phyloP scores from a whole-genome alignment of 2,113 vertebrate species.

The Paedocypris sp. region DNA sequence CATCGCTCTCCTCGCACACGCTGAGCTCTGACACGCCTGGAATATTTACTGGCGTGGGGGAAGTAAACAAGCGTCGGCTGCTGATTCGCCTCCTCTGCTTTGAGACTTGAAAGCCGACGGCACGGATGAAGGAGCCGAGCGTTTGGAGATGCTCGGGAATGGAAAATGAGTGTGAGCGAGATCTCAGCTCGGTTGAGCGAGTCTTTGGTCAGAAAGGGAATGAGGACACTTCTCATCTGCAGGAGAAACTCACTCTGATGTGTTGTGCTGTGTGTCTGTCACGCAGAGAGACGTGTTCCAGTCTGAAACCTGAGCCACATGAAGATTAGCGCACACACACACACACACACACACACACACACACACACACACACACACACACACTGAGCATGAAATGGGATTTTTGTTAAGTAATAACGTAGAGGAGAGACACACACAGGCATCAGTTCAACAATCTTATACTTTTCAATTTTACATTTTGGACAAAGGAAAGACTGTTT shows the following conservation, averaged over 20 bases:
- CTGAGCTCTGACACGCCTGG: slow-evolving; percentile 43
- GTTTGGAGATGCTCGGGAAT: not conserved
- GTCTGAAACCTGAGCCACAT: no score
- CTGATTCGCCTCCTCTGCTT: slow-evolving; percentile 44
- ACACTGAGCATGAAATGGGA: no score
- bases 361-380: no score
- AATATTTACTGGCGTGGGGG: slow-evolving; percentile 54
- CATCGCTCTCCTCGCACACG: slow-evolving; percentile 32
- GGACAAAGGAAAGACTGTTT: no score
- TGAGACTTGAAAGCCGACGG: slow-evolving; percentile 47
- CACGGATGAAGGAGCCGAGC: slow-evolving; percentile 4
- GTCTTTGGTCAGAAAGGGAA: slow-evolving; percentile 9
- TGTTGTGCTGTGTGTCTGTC: not conserved
- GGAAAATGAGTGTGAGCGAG: not conserved
- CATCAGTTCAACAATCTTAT: no score
- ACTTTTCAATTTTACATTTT: no score
- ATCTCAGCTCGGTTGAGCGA: not conserved
- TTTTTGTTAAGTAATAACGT: no score
- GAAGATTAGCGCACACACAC: no score
- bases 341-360: no score
- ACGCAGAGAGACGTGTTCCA: no score
- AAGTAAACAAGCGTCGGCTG: slow-evolving; percentile 52
- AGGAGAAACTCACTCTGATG: not conserved
- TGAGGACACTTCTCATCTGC: not conserved
- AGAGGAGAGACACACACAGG: no score